phyloP scores from a whole-genome alignment of 1,140 invertebrate species.

The Caenorhabditis latens region DNA sequence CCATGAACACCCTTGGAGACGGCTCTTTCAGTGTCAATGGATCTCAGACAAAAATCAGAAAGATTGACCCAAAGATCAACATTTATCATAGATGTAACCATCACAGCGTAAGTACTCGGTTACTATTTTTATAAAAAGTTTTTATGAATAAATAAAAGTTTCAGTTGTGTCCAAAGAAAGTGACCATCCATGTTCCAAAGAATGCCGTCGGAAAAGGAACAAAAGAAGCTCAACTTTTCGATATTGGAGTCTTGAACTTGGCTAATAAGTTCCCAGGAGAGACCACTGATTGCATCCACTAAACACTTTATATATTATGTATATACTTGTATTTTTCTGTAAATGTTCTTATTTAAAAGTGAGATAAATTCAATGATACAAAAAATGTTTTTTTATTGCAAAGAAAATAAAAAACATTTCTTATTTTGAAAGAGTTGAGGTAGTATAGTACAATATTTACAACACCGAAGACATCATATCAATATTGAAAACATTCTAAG shows the following conservation, averaged over 20 bases:
- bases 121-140: not conserved
- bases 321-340: too few species aligned
- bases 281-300: slow-evolving; percentile 72
- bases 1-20: slow-evolving; percentile 70
- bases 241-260: slow-evolving; percentile 71
- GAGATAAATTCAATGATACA: too few species aligned
- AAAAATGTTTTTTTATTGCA: too few species aligned
- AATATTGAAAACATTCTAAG: too few species aligned
- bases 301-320: not conserved
- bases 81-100: slow-evolving; percentile 76
- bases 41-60: slow-evolving; percentile 72
- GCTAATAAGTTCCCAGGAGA: slow-evolving; percentile 72
- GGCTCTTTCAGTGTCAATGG: slow-evolving; percentile 71
- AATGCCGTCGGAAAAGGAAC: slow-evolving; percentile 70
- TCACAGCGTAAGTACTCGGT: slow-evolving; percentile 49
- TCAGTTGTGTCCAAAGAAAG: slow-evolving; percentile 64
- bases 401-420: too few species aligned
- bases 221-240: slow-evolving; percentile 69
- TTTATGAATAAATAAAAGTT: not conserved
- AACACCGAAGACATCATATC: not conserved
- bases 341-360: too few species aligned
- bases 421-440: too few species aligned
- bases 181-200: slow-evolving; percentile 73
- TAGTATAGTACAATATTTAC: not conserved
- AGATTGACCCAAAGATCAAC: slow-evolving; percentile 75